Base-by-base conservation (phyloP, 2,797 vertebrate genomes). In the Euthynnus affinis region DNA sequence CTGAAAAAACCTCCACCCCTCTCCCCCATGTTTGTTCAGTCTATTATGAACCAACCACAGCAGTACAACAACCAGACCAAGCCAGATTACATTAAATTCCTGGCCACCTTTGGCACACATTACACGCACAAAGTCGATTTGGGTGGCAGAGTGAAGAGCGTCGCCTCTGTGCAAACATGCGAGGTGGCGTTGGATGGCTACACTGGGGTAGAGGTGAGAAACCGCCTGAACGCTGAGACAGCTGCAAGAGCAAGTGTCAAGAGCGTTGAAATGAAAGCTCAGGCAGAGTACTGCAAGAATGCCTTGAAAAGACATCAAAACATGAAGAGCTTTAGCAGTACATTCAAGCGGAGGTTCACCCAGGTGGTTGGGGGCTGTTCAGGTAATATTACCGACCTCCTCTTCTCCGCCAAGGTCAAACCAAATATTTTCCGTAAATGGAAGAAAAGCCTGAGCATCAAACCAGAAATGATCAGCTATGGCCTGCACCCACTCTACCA, bases 1-100 rank as follows among this genome's bases (percentile, higher is more conserved):
- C 12, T 53, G 7, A 48, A 53, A 61, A 49, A 40, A 49, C 25
- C 52, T 3, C 9, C 14, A 60, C 44, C 14, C 29, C n/a, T 60
- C 29, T 0, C 40, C 6, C 46, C 29, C 17, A 32, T 14, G 66
- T 68, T 68, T 60, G 29, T 60, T 71, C 32, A 37, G 57, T 60
- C 56, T 40, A 37, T 71, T 60, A 61, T 51, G 32, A 71, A 37
- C 9, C 65, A 27, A 29, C 51, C 9, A 44, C 52, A 13, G 7
- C 65, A 37, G 56, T 34, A 71, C 46, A 71, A 40, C 29, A 37
- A 71, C 44, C 10, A 27, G 22, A n/a, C 70, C 17, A 15, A 42
- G 48, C 46, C 70, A 52, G 57, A 62, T 40, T 60, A 40, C 32
- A 51, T 25, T n/a, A 40, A 52, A 51, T 71, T 60, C 69, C 69